Evolutionary conservation across 2,888 invertebrate genomes (phyloP).

Genomic region (Caenorhabditis afra): DNA sequence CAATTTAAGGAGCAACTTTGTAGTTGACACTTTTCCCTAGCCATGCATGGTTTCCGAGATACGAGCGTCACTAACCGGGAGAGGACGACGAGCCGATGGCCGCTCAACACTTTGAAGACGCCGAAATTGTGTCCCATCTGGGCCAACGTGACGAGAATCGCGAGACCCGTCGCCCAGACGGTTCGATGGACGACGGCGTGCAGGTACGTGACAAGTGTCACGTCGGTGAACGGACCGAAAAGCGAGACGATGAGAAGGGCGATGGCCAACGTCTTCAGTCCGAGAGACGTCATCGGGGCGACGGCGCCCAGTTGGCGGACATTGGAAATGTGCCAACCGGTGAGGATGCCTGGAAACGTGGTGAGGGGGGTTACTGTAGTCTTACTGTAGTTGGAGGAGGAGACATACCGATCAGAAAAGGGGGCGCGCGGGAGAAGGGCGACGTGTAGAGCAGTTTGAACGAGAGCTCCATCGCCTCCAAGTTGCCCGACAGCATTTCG

Average conservation of each 20-base stretch:
- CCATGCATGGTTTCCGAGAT: no score
- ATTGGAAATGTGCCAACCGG: constrained; percentile 50
- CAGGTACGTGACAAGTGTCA: constrained; percentile 17
- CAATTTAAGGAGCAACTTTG: no score
- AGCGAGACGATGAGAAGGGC: constrained; percentile 17
- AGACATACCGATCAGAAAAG: constrained; percentile 62
- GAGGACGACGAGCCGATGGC: constrained; percentile 44
- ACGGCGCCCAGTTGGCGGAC: constrained; percentile 25
- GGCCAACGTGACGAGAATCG: constrained; percentile 40
- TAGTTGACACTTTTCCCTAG: no score
- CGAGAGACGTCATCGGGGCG: constrained; percentile 9
- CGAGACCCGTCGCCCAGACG: constrained; percentile 59
- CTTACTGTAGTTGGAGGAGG: not conserved
- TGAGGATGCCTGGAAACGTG: constrained; percentile 29
- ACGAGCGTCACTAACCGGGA: constrained; percentile 35
- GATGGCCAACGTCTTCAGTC: constrained; percentile 24
- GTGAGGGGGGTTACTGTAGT: no score
- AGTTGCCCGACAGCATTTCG: constrained; percentile 57
- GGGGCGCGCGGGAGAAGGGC: constrained; percentile 60
- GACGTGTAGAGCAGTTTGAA: constrained; percentile 59
- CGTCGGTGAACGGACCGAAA: constrained; percentile 33
- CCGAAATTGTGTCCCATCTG: constrained; percentile 46
- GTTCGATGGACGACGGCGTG: constrained; percentile 56
- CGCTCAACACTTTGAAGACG: constrained; percentile 38
- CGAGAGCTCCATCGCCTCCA: constrained; percentile 36